Evolutionary conservation across 2,888 invertebrate species (phyloP).

Genomic region (Torymus auratus): DNA sequence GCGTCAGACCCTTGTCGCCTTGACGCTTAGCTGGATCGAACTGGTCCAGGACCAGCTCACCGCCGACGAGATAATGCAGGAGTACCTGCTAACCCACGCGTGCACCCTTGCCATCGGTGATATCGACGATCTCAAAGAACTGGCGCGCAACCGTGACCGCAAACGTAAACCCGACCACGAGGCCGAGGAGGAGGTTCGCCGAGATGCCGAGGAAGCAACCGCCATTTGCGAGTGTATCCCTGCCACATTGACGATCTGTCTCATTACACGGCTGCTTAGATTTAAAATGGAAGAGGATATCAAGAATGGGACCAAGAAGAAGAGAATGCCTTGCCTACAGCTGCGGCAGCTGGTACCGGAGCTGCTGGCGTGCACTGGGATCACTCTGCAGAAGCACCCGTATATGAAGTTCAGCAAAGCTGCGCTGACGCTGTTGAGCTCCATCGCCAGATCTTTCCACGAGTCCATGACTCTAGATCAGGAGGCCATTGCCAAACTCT

Average conservation of each 20-base stretch:
- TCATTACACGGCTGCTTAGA: constrained; percentile 69
- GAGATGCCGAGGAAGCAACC: constrained; percentile 61
- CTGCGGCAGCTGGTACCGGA: constrained; percentile 71
- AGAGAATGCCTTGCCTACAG: constrained; percentile 65
- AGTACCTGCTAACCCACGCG: constrained; percentile 70
- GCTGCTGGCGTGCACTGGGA: constrained; percentile 68
- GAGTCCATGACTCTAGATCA: constrained; percentile 69
- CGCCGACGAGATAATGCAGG: constrained; percentile 67
- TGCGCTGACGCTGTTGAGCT: constrained; percentile 69
- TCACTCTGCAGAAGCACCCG: constrained; percentile 69
- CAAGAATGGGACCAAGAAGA: constrained; percentile 58
- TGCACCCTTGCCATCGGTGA: constrained; percentile 70
- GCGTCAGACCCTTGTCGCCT: constrained; percentile 70
- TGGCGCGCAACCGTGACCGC: constrained; percentile 61
- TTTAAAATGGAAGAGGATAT: constrained; percentile 59
- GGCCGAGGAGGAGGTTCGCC: constrained; percentile 44
- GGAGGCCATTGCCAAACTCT: constrained; percentile 71
- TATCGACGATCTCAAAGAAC: constrained; percentile 69
- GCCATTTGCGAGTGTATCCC: constrained; percentile 69
- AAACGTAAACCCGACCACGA: constrained; percentile 61
- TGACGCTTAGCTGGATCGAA: constrained; percentile 70
- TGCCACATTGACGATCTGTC: constrained; percentile 70
- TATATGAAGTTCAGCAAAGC: constrained; percentile 71
- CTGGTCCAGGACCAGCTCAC: constrained; percentile 68
- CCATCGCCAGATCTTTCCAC: constrained; percentile 70